phyloP scores from a whole-genome alignment of 1,140 invertebrate species.

The Drosophila fuyamai region DNA sequence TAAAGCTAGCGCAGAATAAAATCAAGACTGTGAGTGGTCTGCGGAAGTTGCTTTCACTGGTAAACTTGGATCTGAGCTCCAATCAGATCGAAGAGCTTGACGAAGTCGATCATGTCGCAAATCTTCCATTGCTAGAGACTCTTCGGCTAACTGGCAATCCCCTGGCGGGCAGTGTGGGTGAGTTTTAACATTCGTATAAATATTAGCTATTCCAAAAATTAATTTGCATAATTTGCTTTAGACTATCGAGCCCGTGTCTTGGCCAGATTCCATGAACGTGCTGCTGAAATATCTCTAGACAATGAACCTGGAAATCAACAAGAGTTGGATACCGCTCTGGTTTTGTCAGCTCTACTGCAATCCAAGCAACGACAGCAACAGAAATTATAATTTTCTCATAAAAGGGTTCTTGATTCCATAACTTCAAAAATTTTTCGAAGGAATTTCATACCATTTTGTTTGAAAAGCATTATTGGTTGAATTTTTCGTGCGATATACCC shows the following conservation, averaged over 20 bases:
- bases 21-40: slow-evolving; percentile 91
- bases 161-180: slow-evolving; percentile 88
- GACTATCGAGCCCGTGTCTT: slow-evolving; percentile 97
- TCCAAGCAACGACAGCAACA: slow-evolving; percentile 64
- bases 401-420: slow-evolving; percentile 12
- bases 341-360: slow-evolving; percentile 92
- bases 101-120: slow-evolving; percentile 92
- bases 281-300: slow-evolving; percentile 92
- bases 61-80: slow-evolving; percentile 93
- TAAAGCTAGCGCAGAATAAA: slow-evolving; percentile 95
- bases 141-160: slow-evolving; percentile 95
- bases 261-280: slow-evolving; percentile 91
- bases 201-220: background rate
- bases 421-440: slow-evolving; percentile 23
- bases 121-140: slow-evolving; percentile 94
- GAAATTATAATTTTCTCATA: slow-evolving; percentile 44
- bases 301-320: slow-evolving; percentile 94
- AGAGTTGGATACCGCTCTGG: slow-evolving; percentile 95
- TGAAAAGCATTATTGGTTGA: background rate
- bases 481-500: background rate
- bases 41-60: slow-evolving; percentile 93
- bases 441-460: slow-evolving; percentile 12
- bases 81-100: slow-evolving; percentile 93
- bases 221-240: slow-evolving; percentile 85
- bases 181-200: slow-evolving; percentile 12